These are phyloP conservation scores for Daubentonia madagascariensis DNA, from an alignment of 2,113 vertebrate species.

Conservation along the genomic window DNA sequence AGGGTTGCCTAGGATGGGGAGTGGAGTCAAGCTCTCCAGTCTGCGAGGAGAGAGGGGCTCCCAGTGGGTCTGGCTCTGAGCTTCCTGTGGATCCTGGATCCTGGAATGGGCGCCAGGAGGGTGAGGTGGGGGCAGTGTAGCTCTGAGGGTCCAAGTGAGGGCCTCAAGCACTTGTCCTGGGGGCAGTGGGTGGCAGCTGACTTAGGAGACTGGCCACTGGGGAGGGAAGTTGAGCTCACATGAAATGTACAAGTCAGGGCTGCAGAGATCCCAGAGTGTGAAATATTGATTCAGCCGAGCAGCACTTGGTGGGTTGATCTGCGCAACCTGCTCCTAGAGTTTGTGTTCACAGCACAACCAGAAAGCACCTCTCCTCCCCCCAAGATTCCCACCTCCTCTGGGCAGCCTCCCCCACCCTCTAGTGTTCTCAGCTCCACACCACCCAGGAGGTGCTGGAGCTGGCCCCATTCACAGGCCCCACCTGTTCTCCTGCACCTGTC, in stretches of 20 bases:
- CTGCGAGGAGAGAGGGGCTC: not conserved
- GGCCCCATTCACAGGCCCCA: not conserved
- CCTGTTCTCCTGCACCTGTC: not conserved
- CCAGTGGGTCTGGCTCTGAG: not conserved
- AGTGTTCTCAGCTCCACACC: accelerated
- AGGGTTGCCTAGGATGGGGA: not conserved
- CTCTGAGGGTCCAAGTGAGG: not conserved
- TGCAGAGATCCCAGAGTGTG: not conserved
- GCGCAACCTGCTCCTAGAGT: not conserved
- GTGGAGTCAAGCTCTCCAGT: not conserved
- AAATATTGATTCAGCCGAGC: not conserved
- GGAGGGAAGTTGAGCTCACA: not conserved
- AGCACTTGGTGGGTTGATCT: not conserved
- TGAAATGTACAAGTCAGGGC: not conserved
- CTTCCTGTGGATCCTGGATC: not conserved
- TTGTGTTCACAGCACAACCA: not conserved
- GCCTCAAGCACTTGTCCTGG: too few relatives aligned
- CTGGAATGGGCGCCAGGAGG: not conserved
- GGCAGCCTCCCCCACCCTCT: not conserved
- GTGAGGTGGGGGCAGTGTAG: accelerated
- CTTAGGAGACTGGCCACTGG: not conserved
- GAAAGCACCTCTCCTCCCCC: not conserved
- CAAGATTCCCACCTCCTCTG: not conserved
- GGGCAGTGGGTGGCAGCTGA: not conserved
- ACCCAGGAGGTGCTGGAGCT: not conserved